A percentile compares a stretch with the other conserved stretches of the same genome.
phyloP scores from a whole-genome alignment of 2,113 vertebrate genomes.

The Plectropomus leopardus region DNA sequence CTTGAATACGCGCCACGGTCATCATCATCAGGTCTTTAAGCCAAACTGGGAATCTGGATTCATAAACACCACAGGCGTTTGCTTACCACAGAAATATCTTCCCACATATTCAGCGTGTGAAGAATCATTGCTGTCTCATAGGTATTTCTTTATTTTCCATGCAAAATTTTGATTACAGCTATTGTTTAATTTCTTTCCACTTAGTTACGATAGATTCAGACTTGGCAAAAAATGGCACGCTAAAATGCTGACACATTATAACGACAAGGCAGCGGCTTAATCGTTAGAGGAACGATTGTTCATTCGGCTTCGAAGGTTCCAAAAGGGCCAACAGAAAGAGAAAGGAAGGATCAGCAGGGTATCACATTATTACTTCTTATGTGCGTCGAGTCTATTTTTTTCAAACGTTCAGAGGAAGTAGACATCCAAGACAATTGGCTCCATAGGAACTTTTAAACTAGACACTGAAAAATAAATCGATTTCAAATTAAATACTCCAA shows the following conservation, averaged over 20 bases:
- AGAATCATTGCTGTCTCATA: constrained; percentile 29
- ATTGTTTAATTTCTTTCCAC: not conserved
- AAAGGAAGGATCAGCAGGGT: constrained; percentile 7
- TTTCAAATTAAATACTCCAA: not conserved
- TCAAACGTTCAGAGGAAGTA: constrained; percentile 6
- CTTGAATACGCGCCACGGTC: constrained; percentile 60
- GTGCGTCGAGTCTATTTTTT: constrained; percentile 16
- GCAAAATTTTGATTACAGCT: not conserved
- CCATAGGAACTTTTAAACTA: not conserved
- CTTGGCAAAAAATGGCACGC: not conserved
- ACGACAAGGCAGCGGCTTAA: not conserved
- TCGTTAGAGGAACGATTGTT: not conserved
- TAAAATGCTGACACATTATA: not conserved
- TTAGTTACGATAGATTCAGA: not conserved
- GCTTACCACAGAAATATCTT: constrained; percentile 66
- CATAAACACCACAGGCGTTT: constrained; percentile 71
- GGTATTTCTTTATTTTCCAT: not conserved
- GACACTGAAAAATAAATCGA: not conserved
- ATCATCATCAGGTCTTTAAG: constrained; percentile 54
- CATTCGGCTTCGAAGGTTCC: not conserved
- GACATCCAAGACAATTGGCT: constrained; percentile 12
- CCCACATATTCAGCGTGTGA: constrained; percentile 55
- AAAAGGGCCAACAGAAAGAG: constrained; percentile 16
- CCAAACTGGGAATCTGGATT: constrained; percentile 67
- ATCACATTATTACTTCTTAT: constrained; percentile 6